A percentile compares a stretch with the other conserved stretches of the same genome.
Conservation (phyloP, 2,113 vertebrate genomes). For the Phyllostomus hastatus region DNA sequence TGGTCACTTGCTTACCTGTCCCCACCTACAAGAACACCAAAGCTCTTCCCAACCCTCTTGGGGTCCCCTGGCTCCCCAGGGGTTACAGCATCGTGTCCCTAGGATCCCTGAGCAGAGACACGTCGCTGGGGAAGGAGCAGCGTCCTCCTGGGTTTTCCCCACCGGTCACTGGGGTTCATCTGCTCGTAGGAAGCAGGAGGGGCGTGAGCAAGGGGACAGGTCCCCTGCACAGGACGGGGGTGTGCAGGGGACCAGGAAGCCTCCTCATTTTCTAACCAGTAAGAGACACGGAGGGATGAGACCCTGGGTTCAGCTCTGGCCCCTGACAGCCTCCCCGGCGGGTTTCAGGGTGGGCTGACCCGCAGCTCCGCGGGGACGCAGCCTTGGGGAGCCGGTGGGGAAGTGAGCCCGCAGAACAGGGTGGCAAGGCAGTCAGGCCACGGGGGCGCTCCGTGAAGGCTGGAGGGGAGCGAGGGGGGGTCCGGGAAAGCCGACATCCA, state of each 20-base stretch:
- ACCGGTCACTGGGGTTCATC: accelerated
- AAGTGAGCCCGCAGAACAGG: too few species aligned
- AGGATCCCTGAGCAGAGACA: neutral
- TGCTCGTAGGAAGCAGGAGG: neutral
- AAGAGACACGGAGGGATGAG: neutral
- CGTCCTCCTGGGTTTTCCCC: neutral
- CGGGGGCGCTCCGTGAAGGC: neutral
- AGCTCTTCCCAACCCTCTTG: neutral
- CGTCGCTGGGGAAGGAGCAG: accelerated
- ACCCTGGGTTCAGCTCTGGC: neutral
- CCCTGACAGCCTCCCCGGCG: too few species aligned
- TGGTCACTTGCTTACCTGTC: neutral
- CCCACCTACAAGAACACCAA: neutral
- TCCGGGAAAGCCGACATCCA: neutral
- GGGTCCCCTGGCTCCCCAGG: neutral
- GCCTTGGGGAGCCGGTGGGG: accelerated
- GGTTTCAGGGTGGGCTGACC: neutral
- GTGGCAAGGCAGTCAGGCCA: neutral
- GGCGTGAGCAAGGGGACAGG: neutral
- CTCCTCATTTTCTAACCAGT: neutral
- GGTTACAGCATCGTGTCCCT: neutral
- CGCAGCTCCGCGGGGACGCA: too few species aligned
- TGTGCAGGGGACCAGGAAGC: neutral
- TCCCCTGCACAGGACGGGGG: accelerated
- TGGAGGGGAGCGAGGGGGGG: neutral